phyloP scores from a whole-genome alignment of 2,888 invertebrate species.

The Eudemis profundana region DNA sequence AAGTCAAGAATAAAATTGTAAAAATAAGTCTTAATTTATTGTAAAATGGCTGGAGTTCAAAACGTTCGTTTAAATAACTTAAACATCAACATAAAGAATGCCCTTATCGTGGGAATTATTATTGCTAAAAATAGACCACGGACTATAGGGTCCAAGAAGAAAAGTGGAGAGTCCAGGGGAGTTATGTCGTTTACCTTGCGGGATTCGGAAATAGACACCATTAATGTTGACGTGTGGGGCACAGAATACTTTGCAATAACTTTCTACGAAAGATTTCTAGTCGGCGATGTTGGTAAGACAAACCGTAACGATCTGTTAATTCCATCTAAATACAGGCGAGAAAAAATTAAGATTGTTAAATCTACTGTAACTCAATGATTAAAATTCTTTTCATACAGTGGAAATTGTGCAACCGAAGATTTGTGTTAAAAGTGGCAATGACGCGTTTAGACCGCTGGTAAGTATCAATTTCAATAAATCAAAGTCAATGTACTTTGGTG shows the following conservation, averaged over 20 bases:
- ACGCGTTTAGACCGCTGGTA: conserved; percentile 87
- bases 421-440: conserved; percentile 83
- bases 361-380: neutral
- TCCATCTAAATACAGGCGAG: no score
- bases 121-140: conserved; percentile 88
- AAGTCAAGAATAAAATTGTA: no score
- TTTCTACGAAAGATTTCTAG: conserved; percentile 86
- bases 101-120: conserved; percentile 84
- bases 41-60: conserved; percentile 78
- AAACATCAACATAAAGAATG: conserved; percentile 74
- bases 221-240: conserved; percentile 92
- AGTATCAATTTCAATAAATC: no score
- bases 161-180: conserved; percentile 84
- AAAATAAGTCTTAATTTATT: no score
- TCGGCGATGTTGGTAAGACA: conserved; percentile 88
- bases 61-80: conserved; percentile 72
- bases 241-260: conserved; percentile 86
- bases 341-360: no score
- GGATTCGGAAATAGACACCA: conserved; percentile 89
- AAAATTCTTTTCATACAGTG: conserved; percentile 74
- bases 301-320: conserved; percentile 5
- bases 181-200: conserved; percentile 91
- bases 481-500: no score
- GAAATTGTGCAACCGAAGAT: conserved; percentile 89
- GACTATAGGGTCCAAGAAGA: conserved; percentile 78